Percentiles rank a stretch among this genome's conserved stretches.
Conservation (phyloP, 1,140 invertebrate species). For the Idris sp. region DNA sequence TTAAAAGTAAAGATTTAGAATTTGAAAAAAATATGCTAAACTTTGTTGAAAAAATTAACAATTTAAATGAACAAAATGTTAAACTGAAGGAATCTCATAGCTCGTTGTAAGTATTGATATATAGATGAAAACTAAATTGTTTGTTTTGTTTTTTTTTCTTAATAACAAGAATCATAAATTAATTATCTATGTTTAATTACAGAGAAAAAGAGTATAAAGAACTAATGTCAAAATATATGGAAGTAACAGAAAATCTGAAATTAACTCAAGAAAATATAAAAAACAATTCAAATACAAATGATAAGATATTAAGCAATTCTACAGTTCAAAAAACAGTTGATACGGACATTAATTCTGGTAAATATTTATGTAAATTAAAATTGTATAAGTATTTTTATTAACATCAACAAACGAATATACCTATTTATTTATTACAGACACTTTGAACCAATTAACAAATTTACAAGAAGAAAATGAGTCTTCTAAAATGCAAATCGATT, state of each 20-base stretch:
- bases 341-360: slow-evolving; percentile 38
- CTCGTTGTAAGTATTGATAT: slow-evolving; percentile 63
- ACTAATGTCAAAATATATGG: slow-evolving; percentile 65
- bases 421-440: slow-evolving; percentile 26
- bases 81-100: slow-evolving; percentile 66
- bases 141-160: neutral
- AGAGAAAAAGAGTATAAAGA: slow-evolving; percentile 74
- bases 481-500: slow-evolving; percentile 88
- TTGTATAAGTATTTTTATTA: neutral
- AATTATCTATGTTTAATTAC: slow-evolving; percentile 25
- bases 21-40: slow-evolving; percentile 64
- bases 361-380: slow-evolving; percentile 3
- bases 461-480: slow-evolving; percentile 83
- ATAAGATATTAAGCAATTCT: slow-evolving; percentile 31
- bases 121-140: neutral
- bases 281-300: slow-evolving; percentile 69
- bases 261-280: slow-evolving; percentile 69
- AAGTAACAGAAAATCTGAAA: slow-evolving; percentile 67
- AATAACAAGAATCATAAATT: too few relatives aligned
- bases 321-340: slow-evolving; percentile 24
- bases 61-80: slow-evolving; percentile 58
- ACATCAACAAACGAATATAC: too few relatives aligned
- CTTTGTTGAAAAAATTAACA: slow-evolving; percentile 68
- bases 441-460: slow-evolving; percentile 51
- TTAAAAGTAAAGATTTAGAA: slow-evolving; percentile 66